These are phyloP conservation scores for Pavo muticus DNA, from an alignment of 2,113 vertebrate genomes.

Conservation along the genomic window DNA sequence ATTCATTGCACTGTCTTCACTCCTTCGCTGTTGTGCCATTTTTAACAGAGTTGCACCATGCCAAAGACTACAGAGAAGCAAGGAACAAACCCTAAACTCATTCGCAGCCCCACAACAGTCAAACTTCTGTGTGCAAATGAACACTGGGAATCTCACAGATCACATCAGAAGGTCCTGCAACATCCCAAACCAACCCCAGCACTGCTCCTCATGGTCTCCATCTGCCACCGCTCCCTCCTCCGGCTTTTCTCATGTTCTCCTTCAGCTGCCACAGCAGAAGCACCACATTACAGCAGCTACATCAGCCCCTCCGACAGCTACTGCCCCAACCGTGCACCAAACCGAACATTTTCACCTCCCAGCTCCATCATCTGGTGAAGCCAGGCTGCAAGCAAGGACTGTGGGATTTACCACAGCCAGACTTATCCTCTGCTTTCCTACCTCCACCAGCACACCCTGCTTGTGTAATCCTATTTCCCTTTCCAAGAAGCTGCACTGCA, in stretches of 20 bases:
- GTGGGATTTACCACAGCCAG: neutral
- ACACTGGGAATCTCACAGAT: neutral
- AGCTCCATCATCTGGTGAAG: neutral
- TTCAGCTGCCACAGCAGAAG: neutral
- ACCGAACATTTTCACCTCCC: accelerated
- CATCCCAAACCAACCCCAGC: neutral
- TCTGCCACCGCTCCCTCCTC: neutral
- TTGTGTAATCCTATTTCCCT: slow-evolving; percentile 37
- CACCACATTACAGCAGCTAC: accelerated
- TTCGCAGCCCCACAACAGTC: neutral
- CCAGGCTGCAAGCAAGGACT: neutral
- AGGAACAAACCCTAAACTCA: neutral
- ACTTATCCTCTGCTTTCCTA: slow-evolving; percentile 19
- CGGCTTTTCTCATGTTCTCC: neutral
- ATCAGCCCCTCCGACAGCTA: neutral
- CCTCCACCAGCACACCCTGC: slow-evolving; percentile 11
- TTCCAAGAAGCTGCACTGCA: slow-evolving; percentile 62
- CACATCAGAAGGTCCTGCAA: neutral
- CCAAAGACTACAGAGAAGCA: neutral
- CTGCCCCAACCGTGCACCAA: neutral
- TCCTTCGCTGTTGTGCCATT: neutral
- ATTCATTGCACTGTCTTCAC: neutral
- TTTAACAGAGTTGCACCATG: neutral
- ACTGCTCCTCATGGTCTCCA: neutral
- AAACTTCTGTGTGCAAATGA: neutral